These are phyloP conservation scores for Bombus consobrinus DNA, from an alignment of 1,140 invertebrate genomes.

Conservation along the genomic window DNA sequence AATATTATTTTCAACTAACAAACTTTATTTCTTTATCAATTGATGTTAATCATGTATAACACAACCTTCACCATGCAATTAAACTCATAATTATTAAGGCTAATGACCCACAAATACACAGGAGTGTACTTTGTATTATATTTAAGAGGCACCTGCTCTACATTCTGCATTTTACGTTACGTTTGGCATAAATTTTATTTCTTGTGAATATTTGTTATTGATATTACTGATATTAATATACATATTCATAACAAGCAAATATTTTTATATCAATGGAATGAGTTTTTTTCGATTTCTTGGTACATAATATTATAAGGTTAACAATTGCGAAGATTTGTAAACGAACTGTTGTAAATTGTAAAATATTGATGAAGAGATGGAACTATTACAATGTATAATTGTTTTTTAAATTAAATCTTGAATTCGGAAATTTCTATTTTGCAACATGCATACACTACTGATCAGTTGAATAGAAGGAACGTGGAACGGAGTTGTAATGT, in stretches of 20 bases:
- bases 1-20: not conserved
- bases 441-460: constrained; percentile 11
- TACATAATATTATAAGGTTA: not conserved
- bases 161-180: not conserved
- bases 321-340: not conserved
- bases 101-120: constrained; percentile 55
- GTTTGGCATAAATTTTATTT: not conserved
- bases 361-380: not conserved
- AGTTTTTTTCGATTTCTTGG: not conserved
- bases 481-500: constrained; percentile 21
- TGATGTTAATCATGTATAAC: not conserved
- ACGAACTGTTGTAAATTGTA: not conserved
- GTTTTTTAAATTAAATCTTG: not conserved
- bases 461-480: constrained; percentile 8
- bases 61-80: not conserved
- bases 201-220: not conserved
- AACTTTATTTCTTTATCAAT: not conserved
- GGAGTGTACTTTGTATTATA: constrained; percentile 22
- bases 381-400: too few species aligned
- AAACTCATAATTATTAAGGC: constrained; percentile 37
- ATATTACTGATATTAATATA: not conserved
- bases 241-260: not conserved
- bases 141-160: not conserved
- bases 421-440: not conserved
- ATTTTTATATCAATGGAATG: not conserved